Conservation (phyloP, 1,140 invertebrate genomes). For the Anthonomus grandis region DNA sequence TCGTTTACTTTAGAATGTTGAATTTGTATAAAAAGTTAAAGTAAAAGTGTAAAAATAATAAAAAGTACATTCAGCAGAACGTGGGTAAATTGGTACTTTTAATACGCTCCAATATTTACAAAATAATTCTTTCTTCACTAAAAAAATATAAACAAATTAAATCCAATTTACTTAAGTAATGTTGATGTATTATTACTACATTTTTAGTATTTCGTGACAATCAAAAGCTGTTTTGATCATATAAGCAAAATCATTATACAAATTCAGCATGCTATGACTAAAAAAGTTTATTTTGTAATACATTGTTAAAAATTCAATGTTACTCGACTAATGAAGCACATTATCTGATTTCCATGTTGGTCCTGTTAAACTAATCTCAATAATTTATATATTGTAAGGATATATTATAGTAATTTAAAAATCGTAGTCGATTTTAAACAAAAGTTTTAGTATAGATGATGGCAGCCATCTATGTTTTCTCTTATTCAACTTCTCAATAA, state of each 20-base stretch:
- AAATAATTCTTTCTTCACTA: too few species aligned
- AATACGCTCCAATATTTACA: neutral
- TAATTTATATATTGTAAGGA: conserved; percentile 50
- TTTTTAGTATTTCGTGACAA: too few species aligned
- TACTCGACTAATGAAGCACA: conserved; percentile 48
- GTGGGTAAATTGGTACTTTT: neutral
- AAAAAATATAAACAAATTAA: too few species aligned
- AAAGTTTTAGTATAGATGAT: too few species aligned
- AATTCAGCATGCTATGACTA: conserved; percentile 22
- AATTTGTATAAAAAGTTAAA: conserved; percentile 9
- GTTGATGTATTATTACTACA: too few species aligned
- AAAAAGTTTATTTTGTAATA: conserved; percentile 48
- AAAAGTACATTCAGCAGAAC: neutral
- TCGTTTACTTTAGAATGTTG: conserved; percentile 9
- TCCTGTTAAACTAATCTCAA: conserved; percentile 48
- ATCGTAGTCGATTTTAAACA: too few species aligned
- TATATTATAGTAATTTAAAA: too few species aligned
- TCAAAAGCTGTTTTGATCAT: too few species aligned
- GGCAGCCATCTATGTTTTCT: too few species aligned
- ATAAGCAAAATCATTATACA: too few species aligned
- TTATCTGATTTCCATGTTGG: conserved; percentile 51
- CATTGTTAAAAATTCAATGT: conserved; percentile 41
- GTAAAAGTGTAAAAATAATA: neutral
- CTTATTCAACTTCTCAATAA: too few species aligned
- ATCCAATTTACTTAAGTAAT: too few species aligned